A percentile compares a stretch with the other conserved stretches of the same genome.
phyloP scores from a whole-genome alignment of 2,888 invertebrate species.

The Himalopsyche japonica region DNA sequence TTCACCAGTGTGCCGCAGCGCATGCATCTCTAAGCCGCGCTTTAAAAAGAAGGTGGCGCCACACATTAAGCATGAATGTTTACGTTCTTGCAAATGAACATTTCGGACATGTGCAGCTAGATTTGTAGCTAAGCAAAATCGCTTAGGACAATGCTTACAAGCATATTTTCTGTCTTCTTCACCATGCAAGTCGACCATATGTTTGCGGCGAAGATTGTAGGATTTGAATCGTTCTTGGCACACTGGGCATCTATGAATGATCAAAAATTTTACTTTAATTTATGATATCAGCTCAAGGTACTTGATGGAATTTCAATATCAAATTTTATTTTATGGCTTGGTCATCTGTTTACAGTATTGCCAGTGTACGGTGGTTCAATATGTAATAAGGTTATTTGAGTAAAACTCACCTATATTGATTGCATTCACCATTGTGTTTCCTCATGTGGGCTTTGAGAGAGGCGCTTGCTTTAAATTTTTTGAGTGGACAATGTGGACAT shows the following conservation, averaged over 20 bases:
- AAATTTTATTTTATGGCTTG: neutral
- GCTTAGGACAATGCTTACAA: conserved; percentile 14
- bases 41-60: conserved; percentile 7
- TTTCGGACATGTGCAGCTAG: conserved; percentile 12
- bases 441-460: conserved; percentile 29
- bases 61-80: conserved; percentile 12
- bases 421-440: conserved; percentile 45
- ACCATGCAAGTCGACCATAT: conserved; percentile 23
- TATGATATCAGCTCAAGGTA: no score
- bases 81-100: conserved; percentile 22
- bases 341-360: no score
- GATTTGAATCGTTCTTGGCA: conserved; percentile 32
- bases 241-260: conserved; percentile 22
- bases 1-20: conserved; percentile 21
- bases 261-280: no score
- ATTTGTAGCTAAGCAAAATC: neutral
- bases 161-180: conserved; percentile 13
- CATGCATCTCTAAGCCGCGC: conserved; percentile 3
- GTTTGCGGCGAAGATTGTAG: conserved; percentile 23
- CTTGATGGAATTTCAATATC: no score
- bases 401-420: conserved; percentile 19
- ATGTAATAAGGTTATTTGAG: neutral
- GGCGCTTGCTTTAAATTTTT: conserved; percentile 19
- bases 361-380: no score
- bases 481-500: conserved; percentile 29